These are phyloP conservation scores for Sinotaia quadrata DNA, from an alignment of 2,888 invertebrate species.

Conservation along the genomic window DNA sequence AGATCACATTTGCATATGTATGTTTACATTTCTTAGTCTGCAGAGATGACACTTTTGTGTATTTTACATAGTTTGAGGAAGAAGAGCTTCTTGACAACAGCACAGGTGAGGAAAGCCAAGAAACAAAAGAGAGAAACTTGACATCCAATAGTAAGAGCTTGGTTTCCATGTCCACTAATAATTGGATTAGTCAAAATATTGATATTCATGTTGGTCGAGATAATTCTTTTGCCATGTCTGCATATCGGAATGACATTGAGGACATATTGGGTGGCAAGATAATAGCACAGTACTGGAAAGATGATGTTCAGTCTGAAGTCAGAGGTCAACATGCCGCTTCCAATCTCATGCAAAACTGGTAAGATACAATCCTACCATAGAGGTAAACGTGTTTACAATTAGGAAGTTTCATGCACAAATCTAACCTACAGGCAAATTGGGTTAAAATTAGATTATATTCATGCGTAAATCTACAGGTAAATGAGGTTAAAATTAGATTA, in stretches of 20 bases:
- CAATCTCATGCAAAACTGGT: slow-evolving; percentile 46
- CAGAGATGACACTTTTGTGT: too few relatives aligned
- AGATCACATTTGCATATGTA: too few relatives aligned
- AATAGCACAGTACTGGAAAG: slow-evolving; percentile 65
- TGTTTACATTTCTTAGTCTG: too few relatives aligned
- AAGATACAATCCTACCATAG: too few relatives aligned
- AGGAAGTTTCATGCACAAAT: too few relatives aligned
- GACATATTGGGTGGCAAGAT: slow-evolving; percentile 58
- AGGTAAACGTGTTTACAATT: too few relatives aligned
- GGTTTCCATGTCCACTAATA: neutral
- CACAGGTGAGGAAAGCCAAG: neutral
- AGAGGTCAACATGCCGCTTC: slow-evolving; percentile 34
- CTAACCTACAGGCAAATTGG: too few relatives aligned
- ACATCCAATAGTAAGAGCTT: neutral
- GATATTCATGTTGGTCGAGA: neutral
- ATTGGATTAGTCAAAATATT: neutral
- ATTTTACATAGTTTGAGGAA: neutral
- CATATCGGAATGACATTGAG: slow-evolving; percentile 37
- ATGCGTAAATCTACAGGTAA: too few relatives aligned
- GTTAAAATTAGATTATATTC: too few relatives aligned
- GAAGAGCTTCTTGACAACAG: slow-evolving; percentile 20
- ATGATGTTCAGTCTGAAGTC: slow-evolving; percentile 41
- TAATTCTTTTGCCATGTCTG: slow-evolving; percentile 37
- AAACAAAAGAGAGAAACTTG: neutral
- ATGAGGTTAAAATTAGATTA: too few relatives aligned